Conservation (phyloP, 2,797 vertebrate species). For the Aselliscus stoliczkanus region DNA sequence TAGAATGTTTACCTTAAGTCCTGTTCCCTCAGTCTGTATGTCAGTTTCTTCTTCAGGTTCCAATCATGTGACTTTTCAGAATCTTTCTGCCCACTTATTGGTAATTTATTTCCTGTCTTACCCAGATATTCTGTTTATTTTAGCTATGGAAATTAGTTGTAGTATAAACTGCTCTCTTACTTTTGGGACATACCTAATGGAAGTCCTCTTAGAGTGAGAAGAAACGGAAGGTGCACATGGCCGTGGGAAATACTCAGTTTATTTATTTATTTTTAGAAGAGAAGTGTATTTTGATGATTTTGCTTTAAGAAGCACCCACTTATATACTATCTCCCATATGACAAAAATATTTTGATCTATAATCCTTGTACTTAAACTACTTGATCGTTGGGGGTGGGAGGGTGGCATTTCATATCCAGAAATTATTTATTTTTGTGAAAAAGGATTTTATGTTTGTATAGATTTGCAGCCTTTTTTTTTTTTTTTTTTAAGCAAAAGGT, state of each 20-base stretch:
- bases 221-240: not conserved
- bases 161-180: not conserved
- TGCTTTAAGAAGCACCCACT: not conserved
- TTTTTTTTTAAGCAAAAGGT: not conserved
- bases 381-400: not conserved
- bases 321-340: not conserved
- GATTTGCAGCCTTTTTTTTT: not conserved
- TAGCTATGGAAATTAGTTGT: not conserved
- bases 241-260: not conserved
- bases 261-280: not conserved
- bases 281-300: not conserved
- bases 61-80: not conserved
- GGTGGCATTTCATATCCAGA: not conserved
- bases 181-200: not conserved
- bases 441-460: not conserved
- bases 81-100: not conserved
- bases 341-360: not conserved
- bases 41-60: not conserved
- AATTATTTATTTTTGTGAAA: slow-evolving; percentile 36
- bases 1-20: not conserved
- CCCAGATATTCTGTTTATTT: not conserved
- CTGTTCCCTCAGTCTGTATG: not conserved
- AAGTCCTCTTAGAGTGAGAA: not conserved
- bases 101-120: not conserved
- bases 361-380: not conserved